A percentile compares a stretch with the other conserved stretches of the same genome.
phyloP scores from a whole-genome alignment of 2,113 vertebrate species.

The Semicossyphus pulcher region DNA sequence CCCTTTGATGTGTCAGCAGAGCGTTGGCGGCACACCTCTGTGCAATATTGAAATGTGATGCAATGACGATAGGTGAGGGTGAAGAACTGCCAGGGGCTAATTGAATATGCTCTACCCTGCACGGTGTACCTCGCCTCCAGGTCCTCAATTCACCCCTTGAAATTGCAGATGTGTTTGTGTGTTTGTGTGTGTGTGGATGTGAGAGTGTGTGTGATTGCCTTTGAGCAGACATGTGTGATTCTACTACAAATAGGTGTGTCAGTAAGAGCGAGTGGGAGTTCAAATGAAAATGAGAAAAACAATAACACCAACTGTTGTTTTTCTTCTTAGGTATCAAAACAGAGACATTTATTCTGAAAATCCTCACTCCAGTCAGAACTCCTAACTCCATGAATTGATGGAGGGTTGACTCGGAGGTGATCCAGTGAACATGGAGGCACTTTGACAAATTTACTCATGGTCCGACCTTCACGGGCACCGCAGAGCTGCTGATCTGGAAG shows the following conservation, averaged over 20 bases:
- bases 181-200: conserved; percentile 5
- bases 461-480: conserved; percentile 52
- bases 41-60: conserved; percentile 75
- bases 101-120: conserved; percentile 65
- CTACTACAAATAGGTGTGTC: background rate
- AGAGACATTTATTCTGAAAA: background rate
- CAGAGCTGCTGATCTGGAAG: conserved; percentile 68
- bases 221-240: background rate
- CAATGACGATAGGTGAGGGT: conserved; percentile 66
- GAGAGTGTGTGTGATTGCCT: background rate
- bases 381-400: conserved; percentile 29
- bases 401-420: conserved; percentile 63
- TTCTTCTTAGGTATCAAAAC: too few species aligned
- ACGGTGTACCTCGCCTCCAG: conserved; percentile 37
- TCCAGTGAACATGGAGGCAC: conserved; percentile 44
- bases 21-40: conserved; percentile 66
- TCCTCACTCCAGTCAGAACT: conserved; percentile 11
- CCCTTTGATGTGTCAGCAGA: conserved; percentile 83
- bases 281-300: conserved; percentile 23
- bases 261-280: background rate
- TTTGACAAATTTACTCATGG: conserved; percentile 68
- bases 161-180: conserved; percentile 50
- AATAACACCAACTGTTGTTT: conserved; percentile 7
- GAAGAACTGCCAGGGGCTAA: conserved; percentile 71
- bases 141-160: conserved; percentile 54